A percentile compares a stretch with the other conserved stretches of the same genome.
These are phyloP conservation scores for Laupala kohalensis DNA, from an alignment of 1,140 invertebrate genomes.

Conservation along the genomic window DNA sequence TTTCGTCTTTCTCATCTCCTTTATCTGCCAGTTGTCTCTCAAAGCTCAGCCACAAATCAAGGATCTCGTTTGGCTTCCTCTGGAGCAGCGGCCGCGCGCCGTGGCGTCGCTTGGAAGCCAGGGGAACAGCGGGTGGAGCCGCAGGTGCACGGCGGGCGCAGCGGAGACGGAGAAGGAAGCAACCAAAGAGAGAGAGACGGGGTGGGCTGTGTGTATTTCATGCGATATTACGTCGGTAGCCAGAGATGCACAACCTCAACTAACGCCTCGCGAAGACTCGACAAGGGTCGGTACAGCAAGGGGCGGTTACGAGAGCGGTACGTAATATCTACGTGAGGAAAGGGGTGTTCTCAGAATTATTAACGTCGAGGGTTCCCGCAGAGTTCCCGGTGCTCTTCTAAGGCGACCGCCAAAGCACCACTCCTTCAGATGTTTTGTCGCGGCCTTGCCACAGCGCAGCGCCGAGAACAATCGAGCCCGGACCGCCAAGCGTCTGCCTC, in stretches of 20 bases:
- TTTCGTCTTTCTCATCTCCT: too few species aligned
- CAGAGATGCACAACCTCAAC: neutral
- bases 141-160: neutral
- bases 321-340: neutral
- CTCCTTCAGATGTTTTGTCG: neutral
- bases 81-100: too few species aligned
- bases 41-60: too few species aligned
- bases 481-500: neutral
- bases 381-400: neutral
- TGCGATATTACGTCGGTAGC: neutral
- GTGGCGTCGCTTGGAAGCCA: neutral
- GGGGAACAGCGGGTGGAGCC: neutral
- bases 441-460: too few species aligned
- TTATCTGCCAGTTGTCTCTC: too few species aligned
- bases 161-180: neutral
- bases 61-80: too few species aligned
- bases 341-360: neutral
- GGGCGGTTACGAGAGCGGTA: too few species aligned
- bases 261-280: too few species aligned
- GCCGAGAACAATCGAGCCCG: neutral
- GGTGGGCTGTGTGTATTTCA: neutral
- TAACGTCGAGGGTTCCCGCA: neutral
- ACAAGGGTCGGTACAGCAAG: too few species aligned
- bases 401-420: neutral
- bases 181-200: neutral